Evolutionary conservation across 1,140 invertebrate species (phyloP).

Genomic region (Penaeus chinensis): DNA sequence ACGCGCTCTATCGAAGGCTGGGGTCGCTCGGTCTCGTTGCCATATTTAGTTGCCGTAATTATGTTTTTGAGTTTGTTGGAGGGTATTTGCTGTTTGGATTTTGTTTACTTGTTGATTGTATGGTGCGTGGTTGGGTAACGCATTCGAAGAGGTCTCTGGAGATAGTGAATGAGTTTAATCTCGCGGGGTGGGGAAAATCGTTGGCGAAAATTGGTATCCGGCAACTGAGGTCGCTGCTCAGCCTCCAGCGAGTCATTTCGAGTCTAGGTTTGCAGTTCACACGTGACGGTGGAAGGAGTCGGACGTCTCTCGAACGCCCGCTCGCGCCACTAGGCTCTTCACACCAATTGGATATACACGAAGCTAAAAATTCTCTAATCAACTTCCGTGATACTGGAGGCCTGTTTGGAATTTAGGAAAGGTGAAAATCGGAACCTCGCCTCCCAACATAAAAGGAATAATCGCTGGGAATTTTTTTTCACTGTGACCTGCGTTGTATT

Average conservation of each 20-base stretch:
- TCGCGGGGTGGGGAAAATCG: no score
- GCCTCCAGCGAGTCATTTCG: conserved; percentile 31
- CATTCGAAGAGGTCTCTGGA: no score
- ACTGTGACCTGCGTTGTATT: conserved; percentile 16
- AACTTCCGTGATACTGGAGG: no score
- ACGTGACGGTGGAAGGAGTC: conserved; percentile 30
- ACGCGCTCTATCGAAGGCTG: conserved; percentile 18
- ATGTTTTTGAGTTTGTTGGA: background rate
- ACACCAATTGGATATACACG: conserved; percentile 17
- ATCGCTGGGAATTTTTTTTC: background rate
- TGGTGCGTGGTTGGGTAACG: no score
- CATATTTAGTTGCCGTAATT: background rate
- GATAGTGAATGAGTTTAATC: no score
- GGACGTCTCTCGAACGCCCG: conserved; percentile 1
- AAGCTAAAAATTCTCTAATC: background rate
- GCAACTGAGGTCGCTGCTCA: conserved; percentile 22
- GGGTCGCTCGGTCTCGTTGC: conserved; percentile 19
- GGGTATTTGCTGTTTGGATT: background rate
- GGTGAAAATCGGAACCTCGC: no score
- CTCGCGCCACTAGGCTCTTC: conserved; percentile 21
- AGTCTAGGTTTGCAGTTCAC: conserved; percentile 38
- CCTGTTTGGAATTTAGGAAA: no score
- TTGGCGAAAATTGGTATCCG: background rate
- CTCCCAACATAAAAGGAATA: background rate
- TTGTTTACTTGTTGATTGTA: no score